Percentiles rank a stretch among this genome's conserved stretches.
Conservation (phyloP, 35 echinoderm and acorn worm species). For the Hemicentrotus pulcherrimus region DNA sequence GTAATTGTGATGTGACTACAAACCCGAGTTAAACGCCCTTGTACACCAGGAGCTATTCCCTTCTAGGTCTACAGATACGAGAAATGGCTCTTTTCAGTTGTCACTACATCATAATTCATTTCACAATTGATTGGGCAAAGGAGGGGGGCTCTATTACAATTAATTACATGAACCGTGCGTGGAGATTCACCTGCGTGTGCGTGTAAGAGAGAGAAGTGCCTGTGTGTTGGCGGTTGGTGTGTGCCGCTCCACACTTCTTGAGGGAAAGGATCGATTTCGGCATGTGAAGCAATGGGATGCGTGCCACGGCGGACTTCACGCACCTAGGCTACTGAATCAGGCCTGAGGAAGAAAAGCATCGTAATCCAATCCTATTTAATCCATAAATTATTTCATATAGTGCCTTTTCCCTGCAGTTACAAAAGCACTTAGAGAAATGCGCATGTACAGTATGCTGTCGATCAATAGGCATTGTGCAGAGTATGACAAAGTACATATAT, state of each 20-base stretch:
- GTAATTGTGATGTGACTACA: too few species aligned
- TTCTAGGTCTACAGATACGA: not conserved
- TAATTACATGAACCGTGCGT: not conserved
- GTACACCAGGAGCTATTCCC: too few species aligned
- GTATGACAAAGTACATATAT: not conserved
- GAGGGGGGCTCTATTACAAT: not conserved
- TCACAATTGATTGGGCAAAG: not conserved
- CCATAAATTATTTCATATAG: too few species aligned
- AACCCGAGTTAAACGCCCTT: too few species aligned
- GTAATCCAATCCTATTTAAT: too few species aligned
- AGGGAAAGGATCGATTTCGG: not conserved
- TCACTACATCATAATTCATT: not conserved
- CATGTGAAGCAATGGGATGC: not conserved
- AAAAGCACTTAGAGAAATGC: too few species aligned
- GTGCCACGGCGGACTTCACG: not conserved
- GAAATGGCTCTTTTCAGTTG: not conserved
- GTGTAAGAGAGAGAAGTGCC: not conserved
- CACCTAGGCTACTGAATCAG: not conserved
- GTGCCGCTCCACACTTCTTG: not conserved
- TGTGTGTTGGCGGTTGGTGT: not conserved
- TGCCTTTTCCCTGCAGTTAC: too few species aligned
- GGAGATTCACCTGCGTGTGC: not conserved
- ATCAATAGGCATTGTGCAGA: not conserved
- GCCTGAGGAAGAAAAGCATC: not conserved
- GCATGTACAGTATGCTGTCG: not conserved